These are phyloP conservation scores for Tangara arthus DNA, from an alignment of 2,797 vertebrate species.

Conservation along the genomic window DNA sequence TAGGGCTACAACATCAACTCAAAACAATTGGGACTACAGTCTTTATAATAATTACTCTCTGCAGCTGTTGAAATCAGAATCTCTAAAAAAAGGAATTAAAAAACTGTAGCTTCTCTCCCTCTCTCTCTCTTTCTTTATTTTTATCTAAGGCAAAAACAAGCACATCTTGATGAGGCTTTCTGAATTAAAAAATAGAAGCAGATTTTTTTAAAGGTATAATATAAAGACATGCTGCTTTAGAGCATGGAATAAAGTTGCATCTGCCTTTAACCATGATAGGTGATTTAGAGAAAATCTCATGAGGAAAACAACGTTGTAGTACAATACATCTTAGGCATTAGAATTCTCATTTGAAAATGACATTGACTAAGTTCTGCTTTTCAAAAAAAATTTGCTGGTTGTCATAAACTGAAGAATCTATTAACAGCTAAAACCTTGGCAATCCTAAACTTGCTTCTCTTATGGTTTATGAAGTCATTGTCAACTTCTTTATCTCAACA, in stretches of 20 bases:
- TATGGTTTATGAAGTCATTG: neutral
- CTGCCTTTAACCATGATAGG: neutral
- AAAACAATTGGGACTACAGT: constrained; percentile 53
- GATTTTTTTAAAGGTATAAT: neutral
- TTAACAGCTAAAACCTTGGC: neutral
- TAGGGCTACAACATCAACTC: constrained; percentile 46
- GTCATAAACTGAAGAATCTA: constrained; percentile 1
- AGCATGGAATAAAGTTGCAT: neutral
- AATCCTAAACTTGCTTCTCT: neutral
- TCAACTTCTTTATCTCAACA: neutral
- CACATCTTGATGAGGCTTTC: neutral
- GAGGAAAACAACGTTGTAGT: neutral
- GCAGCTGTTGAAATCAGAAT: constrained; percentile 56
- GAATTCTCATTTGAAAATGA: neutral
- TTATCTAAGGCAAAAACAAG: constrained; percentile 12
- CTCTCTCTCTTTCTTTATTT: neutral
- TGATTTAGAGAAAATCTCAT: neutral
- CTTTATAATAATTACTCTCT: constrained; percentile 65
- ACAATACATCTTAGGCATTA: neutral
- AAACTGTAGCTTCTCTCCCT: neutral
- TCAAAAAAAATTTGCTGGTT: neutral
- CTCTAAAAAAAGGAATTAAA: constrained; percentile 20
- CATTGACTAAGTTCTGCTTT: neutral
- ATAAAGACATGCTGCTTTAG: neutral
- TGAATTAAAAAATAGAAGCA: neutral